A percentile compares a stretch with the other conserved stretches of the same genome.
Conservation (phyloP, 1,140 invertebrate genomes). For the Tetragonula clypearis region DNA sequence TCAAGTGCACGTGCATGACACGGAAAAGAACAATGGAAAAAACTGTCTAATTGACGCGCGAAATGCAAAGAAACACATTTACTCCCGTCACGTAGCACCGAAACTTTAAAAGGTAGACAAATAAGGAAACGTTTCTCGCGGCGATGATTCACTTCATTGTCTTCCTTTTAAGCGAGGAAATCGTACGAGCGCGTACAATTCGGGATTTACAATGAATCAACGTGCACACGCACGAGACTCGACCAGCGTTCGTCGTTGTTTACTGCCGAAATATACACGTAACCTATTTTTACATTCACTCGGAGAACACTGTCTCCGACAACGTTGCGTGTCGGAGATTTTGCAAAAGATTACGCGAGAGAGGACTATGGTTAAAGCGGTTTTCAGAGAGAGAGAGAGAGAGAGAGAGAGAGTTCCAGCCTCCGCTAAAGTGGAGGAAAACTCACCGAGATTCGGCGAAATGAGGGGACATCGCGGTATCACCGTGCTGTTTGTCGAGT, state of each 20-base stretch:
- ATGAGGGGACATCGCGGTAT: conserved; percentile 76
- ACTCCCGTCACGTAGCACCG: no score
- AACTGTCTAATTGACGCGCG: no score
- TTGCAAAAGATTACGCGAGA: background rate
- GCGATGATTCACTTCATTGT: background rate
- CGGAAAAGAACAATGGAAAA: no score
- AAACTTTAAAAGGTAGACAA: no score
- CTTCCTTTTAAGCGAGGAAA: background rate
- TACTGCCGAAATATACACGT: background rate
- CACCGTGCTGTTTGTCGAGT: conserved; percentile 50
- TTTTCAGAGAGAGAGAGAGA: no score
- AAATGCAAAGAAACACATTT: no score
- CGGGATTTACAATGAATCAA: background rate
- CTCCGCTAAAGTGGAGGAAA: background rate
- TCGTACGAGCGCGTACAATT: background rate
- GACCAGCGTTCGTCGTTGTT: background rate
- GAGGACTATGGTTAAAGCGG: no score
- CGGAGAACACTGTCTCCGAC: background rate
- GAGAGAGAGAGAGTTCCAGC: no score
- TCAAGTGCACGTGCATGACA: no score
- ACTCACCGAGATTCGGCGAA: conserved; percentile 81
- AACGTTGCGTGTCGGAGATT: background rate
- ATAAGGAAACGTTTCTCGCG: background rate
- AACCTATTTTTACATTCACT: background rate
- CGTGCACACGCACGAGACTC: background rate